Evolutionary conservation across 2,113 vertebrate species (phyloP).

Genomic region (Coregonus clupeaformis): DNA sequence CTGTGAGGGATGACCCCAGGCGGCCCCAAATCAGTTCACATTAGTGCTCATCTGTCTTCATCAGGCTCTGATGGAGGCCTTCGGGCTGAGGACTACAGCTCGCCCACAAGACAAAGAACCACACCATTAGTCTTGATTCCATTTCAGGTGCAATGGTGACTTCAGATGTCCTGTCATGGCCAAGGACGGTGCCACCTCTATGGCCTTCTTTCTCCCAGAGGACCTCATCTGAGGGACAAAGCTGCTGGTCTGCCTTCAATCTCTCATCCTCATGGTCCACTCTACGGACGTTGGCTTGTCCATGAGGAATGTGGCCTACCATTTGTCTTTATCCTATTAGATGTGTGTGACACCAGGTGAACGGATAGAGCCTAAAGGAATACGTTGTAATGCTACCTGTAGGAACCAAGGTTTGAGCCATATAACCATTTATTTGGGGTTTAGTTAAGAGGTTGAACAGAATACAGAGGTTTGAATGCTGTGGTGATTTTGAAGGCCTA

Average conservation of each 20-base stretch:
- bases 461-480: not conserved
- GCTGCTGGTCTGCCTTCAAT: conserved; percentile 9
- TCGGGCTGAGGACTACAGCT: conserved; percentile 33
- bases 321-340: conserved; percentile 19
- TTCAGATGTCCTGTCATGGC: conserved; percentile 30
- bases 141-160: conserved; percentile 31
- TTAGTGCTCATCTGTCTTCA: conserved; percentile 59
- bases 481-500: not conserved
- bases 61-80: conserved; percentile 20
- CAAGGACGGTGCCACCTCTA: conserved; percentile 38
- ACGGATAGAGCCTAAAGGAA: not conserved
- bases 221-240: conserved; percentile 32
- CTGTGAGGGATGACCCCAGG: conserved; percentile 28
- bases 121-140: conserved; percentile 57
- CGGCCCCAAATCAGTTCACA: conserved; percentile 31
- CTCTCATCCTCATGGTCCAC: conserved; percentile 31
- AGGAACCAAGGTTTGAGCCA: not conserved
- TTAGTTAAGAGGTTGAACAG: not conserved
- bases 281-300: conserved; percentile 25
- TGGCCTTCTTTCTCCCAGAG: conserved; percentile 21
- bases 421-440: not conserved
- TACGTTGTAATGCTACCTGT: not conserved
- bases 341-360: conserved; percentile 8
- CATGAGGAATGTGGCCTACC: not conserved
- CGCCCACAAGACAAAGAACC: conserved; percentile 35